These are phyloP conservation scores for Lordiphosa mommai DNA, from an alignment of 1,140 invertebrate species.

Conservation along the genomic window DNA sequence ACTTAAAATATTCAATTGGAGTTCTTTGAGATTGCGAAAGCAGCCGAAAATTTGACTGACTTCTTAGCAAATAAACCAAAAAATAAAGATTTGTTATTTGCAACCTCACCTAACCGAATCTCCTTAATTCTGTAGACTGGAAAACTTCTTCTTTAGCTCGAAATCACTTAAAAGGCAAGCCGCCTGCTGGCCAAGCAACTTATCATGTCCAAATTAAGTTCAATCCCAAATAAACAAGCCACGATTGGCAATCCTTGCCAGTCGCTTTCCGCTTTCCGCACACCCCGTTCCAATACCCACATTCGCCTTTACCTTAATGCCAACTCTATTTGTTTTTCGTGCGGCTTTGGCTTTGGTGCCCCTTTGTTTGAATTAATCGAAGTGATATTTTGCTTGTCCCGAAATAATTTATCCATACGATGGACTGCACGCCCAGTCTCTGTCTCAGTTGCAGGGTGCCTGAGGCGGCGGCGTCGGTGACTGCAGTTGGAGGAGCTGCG, in stretches of 20 bases:
- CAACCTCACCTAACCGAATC: too few relatives aligned
- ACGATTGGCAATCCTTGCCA: conserved; percentile 13
- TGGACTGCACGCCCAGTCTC: conserved; percentile 9
- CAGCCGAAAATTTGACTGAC: too few relatives aligned
- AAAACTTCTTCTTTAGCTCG: conserved; percentile 12
- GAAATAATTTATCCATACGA: conserved; percentile 64
- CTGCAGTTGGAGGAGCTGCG: conserved; percentile 23
- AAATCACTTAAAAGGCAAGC: conserved; percentile 42
- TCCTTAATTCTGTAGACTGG: too few relatives aligned
- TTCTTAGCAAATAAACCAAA: too few relatives aligned
- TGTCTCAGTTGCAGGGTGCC: conserved; percentile 8
- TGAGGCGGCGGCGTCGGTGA: conserved; percentile 4
- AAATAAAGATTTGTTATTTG: too few relatives aligned
- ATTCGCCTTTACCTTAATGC: not conserved
- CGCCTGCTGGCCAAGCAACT: conserved; percentile 48
- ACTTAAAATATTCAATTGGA: too few relatives aligned
- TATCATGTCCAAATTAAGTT: conserved; percentile 76
- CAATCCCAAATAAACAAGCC: conserved; percentile 69
- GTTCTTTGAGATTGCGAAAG: too few relatives aligned
- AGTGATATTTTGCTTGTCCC: conserved; percentile 78
- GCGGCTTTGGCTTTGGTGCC: conserved; percentile 2
- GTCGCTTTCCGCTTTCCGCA: not conserved
- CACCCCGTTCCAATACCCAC: not conserved
- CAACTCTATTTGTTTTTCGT: conserved; percentile 9
- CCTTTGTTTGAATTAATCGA: conserved; percentile 77